Evolutionary conservation across 2,888 invertebrate genomes (phyloP), one percentile per base, ranked within the genome.

Genomic region (Laspeyria flexula): DNA sequence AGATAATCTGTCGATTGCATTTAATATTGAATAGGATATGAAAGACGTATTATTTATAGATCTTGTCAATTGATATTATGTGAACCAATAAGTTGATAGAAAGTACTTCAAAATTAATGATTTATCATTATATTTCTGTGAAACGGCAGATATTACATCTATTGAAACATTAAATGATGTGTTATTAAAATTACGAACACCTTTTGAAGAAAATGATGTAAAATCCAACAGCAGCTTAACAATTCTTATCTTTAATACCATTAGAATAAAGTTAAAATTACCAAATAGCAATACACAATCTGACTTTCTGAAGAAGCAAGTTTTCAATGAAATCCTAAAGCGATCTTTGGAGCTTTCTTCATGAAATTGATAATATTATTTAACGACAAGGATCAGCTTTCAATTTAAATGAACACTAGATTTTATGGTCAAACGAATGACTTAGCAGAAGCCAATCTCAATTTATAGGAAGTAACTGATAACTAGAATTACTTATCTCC

Each of bases 1-100:
- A 60, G 72, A 77, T 75, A 57, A 56, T 64, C 35, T 67, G 59
- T 42, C 55, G 73, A 78, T 76, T 73, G 71, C 53, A 40, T 47
- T 50, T 38, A 53, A 56, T 45, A 43, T 60, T 51, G 58, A 46
- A n/a, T n/a, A 51, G 50, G 52, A 49, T 43, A 42, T 49, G 43
- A 30, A 49, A 60, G 41, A 59, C 46, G 48, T 39, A 50, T 60
- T 61, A 71, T n/a, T 39, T 31, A 30, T 10, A 43, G 15, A 38
- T 38, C 51, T 48, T 35, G 9, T 16, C n/a, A 7, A 34, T 42
- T 7, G 31, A 16, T 37, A 42, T 45, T 45, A n/a, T 23, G 1
- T 27, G 25, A 5, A 39, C 16, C 10, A 15, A 25, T 13, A 27
- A 18, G 16, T 15, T 18, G 10, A 9, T 9, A 7, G n/a, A 34